Evolutionary conservation across 2,113 vertebrate genomes (phyloP).

Genomic region (Gila orcuttii): DNA sequence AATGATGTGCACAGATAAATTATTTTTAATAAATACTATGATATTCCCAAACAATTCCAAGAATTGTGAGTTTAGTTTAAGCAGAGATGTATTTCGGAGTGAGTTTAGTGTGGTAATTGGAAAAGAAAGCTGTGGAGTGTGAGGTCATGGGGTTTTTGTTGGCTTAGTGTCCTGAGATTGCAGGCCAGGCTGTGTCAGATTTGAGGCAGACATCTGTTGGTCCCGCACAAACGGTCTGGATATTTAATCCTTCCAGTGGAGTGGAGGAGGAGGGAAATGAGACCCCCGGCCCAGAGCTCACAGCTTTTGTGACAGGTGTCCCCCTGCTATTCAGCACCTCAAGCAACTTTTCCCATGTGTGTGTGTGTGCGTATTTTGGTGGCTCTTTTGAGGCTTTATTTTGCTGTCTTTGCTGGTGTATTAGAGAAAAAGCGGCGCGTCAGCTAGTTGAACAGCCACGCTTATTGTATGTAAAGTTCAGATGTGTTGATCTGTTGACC

Average conservation of each 20-base stretch:
- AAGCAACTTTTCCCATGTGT: conserved; percentile 1
- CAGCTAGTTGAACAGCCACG: background rate
- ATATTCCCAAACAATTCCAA: too few species aligned
- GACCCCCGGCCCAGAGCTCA: conserved; percentile 46
- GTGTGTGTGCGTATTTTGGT: background rate
- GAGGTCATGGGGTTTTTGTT: conserved; percentile 37
- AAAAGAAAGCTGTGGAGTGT: conserved; percentile 24
- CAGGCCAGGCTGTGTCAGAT: conserved; percentile 56
- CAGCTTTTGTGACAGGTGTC: conserved; percentile 58
- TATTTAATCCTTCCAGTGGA: conserved; percentile 57
- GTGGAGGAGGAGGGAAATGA: conserved; percentile 31
- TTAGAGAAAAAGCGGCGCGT: background rate
- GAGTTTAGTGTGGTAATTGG: background rate
- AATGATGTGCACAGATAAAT: too few species aligned
- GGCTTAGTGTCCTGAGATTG: conserved; percentile 42
- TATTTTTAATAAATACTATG: too few species aligned
- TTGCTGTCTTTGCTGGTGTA: background rate
- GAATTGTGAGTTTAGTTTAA: too few species aligned
- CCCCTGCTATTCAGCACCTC: conserved; percentile 39
- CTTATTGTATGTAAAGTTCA: conserved; percentile 16
- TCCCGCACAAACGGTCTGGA: conserved; percentile 51
- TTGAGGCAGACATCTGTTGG: conserved; percentile 60
- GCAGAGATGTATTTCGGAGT: background rate
- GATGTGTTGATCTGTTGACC: conserved; percentile 33
- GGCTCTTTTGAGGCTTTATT: conserved; percentile 8